Evolutionary conservation across 2,797 vertebrate genomes (phyloP).

Genomic region (Eupleurogrammus muticus): DNA sequence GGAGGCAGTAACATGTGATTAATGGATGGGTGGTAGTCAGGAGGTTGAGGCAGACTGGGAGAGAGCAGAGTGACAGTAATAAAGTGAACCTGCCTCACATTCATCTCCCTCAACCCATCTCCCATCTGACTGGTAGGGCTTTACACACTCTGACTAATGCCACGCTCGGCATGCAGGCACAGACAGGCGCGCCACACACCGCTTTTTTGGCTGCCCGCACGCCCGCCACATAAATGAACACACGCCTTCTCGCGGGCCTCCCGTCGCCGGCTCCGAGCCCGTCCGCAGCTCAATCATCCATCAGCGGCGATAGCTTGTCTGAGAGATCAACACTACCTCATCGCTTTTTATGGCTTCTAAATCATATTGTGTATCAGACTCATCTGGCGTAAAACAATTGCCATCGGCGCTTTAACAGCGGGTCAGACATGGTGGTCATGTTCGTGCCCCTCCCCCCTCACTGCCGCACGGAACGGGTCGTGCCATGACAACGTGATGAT

Average conservation of each 20-base stretch:
- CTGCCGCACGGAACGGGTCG: no score
- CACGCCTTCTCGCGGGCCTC: conserved; percentile 60
- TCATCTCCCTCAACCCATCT: conserved; percentile 84
- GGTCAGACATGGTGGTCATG: conserved; percentile 63
- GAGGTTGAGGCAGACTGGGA: conserved; percentile 82
- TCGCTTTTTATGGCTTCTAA: conserved; percentile 77
- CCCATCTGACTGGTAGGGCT: conserved; percentile 77
- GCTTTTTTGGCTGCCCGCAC: conserved; percentile 57
- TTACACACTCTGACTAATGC: conserved; percentile 83
- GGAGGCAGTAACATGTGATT: conserved; percentile 80
- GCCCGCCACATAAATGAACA: conserved; percentile 67
- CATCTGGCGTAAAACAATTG: conserved; percentile 70
- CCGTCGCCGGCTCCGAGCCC: conserved; percentile 45
- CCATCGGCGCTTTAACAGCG: conserved; percentile 68
- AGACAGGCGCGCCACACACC: conserved; percentile 73
- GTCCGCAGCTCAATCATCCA: conserved; percentile 71
- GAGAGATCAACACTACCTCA: conserved; percentile 78
- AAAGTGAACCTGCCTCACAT: conserved; percentile 84
- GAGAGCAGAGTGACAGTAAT: conserved; percentile 85
- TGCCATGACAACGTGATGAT: conserved; percentile 22
- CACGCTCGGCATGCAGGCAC: conserved; percentile 79
- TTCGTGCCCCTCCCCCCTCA: no score
- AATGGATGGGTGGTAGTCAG: conserved; percentile 80
- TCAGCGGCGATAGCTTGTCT: conserved; percentile 67
- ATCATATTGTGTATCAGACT: conserved; percentile 71